phyloP scores from a whole-genome alignment of 2,113 vertebrate species.

The Tetrax tetrax region DNA sequence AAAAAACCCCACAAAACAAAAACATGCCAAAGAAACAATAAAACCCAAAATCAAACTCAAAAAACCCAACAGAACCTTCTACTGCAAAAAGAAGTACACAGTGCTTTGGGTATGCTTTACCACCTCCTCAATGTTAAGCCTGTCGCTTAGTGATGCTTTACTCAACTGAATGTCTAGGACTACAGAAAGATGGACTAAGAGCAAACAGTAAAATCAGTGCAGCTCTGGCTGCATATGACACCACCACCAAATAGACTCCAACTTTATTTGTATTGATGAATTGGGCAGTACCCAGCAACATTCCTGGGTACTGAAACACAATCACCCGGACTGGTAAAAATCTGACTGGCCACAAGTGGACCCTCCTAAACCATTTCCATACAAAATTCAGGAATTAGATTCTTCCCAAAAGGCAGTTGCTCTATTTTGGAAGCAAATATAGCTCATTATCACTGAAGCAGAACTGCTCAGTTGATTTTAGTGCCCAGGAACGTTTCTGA shows the following conservation, averaged over 20 bases:
- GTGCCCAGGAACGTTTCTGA: not conserved
- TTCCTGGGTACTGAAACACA: not conserved
- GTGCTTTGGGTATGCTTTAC: not conserved
- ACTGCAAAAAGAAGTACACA: not conserved
- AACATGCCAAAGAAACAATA: not conserved
- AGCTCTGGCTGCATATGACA: not conserved
- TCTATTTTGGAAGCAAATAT: not conserved
- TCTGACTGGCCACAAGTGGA: not conserved
- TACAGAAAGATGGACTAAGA: not conserved
- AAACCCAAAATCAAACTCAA: not conserved
- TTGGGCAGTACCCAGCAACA: not conserved
- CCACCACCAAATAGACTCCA: not conserved
- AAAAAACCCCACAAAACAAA: not conserved
- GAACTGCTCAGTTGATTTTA: not conserved
- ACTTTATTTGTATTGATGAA: not conserved
- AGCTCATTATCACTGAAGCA: not conserved
- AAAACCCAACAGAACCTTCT: not conserved
- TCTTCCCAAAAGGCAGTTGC: not conserved
- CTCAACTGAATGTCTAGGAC: not conserved
- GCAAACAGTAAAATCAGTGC: not conserved
- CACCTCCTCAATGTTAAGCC: not conserved
- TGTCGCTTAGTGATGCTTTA: not conserved
- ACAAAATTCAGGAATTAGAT: not conserved
- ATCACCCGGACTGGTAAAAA: not conserved
- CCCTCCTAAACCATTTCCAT: not conserved